Evolutionary conservation across 2,888 invertebrate species (phyloP).

Genomic region (Troglohyphantes excavatus): DNA sequence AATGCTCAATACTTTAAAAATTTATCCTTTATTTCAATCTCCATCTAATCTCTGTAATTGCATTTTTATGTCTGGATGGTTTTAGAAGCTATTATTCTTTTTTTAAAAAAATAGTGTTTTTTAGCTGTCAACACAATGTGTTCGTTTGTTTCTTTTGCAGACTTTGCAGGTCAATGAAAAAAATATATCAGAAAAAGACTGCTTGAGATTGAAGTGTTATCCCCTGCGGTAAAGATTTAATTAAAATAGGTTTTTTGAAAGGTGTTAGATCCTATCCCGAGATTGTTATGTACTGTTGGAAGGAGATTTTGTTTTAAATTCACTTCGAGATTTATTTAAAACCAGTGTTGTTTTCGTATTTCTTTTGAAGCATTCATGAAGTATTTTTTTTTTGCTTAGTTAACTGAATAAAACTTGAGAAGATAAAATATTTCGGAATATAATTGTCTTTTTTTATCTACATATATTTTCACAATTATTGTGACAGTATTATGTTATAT

Average conservation of each 20-base stretch:
- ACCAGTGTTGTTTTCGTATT: not conserved
- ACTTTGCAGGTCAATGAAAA: not conserved
- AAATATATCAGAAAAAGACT: not conserved
- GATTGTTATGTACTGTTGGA: not conserved
- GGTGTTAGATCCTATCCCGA: not conserved
- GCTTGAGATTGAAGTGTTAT: not conserved
- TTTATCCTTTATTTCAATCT: not conserved
- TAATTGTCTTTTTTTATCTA: too few species aligned
- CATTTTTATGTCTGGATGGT: not conserved
- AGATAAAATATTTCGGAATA: too few species aligned
- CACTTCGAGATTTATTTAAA: not conserved
- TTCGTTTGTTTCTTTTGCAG: constrained; percentile 1
- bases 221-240: constrained; percentile 5
- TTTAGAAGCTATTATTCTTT: not conserved
- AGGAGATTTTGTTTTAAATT: not conserved
- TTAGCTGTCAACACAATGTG: constrained; percentile 9
- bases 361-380: too few species aligned
- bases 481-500: too few species aligned
- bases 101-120: not conserved
- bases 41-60: constrained; percentile 3
- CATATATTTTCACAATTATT: too few species aligned
- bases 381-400: too few species aligned
- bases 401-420: too few species aligned
- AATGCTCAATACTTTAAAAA: too few species aligned
- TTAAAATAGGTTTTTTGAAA: not conserved